Evolutionary conservation across 2,113 vertebrate species (phyloP).

Genomic region (Andinoacara biseriatus): DNA sequence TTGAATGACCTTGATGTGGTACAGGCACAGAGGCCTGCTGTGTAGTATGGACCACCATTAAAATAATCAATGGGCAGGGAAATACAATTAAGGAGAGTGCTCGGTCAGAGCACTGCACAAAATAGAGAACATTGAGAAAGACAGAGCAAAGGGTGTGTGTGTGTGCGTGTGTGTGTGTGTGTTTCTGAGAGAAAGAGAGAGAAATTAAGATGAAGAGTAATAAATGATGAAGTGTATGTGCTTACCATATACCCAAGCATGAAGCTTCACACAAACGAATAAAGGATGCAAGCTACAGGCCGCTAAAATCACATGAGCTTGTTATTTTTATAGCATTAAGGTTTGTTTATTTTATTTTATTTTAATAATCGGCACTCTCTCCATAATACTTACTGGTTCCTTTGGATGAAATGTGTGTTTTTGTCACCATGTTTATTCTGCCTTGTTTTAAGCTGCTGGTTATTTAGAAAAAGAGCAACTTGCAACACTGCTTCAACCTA

Average conservation of each 20-base stretch:
- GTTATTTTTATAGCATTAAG: background rate
- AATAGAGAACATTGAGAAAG: slow-evolving; percentile 14
- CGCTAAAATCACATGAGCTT: background rate
- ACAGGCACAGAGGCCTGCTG: slow-evolving; percentile 13
- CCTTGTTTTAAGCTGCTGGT: slow-evolving; percentile 4
- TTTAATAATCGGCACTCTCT: background rate
- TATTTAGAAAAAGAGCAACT: background rate
- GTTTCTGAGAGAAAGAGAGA: background rate
- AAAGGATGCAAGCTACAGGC: background rate
- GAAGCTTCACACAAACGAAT: background rate
- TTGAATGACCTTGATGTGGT: slow-evolving; percentile 46
- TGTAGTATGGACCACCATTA: slow-evolving; percentile 61
- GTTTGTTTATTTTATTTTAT: background rate
- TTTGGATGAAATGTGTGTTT: background rate
- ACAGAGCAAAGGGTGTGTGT: background rate
- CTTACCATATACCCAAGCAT: background rate
- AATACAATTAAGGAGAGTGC: slow-evolving; percentile 80
- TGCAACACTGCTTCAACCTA: slow-evolving; percentile 1
- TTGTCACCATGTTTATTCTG: slow-evolving; percentile 42
- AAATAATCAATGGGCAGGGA: slow-evolving; percentile 71
- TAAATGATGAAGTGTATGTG: slow-evolving; percentile 8
- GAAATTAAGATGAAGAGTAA: background rate
- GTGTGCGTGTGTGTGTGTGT: background rate
- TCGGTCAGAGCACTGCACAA: slow-evolving; percentile 29
- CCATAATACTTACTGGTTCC: slow-evolving; percentile 16